phyloP scores from a whole-genome alignment of 2,113 vertebrate genomes.

The Tringa solitaria region DNA sequence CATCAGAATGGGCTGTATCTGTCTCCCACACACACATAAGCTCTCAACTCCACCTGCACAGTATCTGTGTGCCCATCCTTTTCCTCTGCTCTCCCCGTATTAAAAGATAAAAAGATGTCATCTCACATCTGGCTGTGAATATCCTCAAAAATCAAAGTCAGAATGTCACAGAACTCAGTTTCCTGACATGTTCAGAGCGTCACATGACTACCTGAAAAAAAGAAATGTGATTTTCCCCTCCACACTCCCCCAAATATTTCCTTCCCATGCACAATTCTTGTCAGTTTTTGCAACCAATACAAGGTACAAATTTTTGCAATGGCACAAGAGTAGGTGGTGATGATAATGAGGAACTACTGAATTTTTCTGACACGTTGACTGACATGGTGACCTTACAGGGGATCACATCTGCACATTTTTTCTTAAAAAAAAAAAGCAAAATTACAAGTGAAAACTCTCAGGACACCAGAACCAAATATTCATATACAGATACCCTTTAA shows the following conservation, averaged over 20 bases:
- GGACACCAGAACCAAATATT: neutral
- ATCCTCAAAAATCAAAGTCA: neutral
- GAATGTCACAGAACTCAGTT: neutral
- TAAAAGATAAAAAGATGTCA: neutral
- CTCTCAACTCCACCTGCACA: neutral
- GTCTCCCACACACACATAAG: neutral
- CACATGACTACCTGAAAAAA: neutral
- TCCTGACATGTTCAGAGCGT: neutral
- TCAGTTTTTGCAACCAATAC: neutral
- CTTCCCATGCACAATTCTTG: neutral
- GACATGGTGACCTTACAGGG: neutral
- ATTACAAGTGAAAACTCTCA: neutral
- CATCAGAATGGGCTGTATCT: neutral
- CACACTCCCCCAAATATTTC: neutral
- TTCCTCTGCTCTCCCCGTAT: neutral
- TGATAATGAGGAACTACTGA: neutral
- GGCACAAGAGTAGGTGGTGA: neutral
- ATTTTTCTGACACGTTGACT: neutral
- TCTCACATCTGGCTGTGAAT: neutral
- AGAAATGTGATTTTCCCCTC: neutral
- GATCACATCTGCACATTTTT: neutral
- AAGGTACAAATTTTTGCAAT: neutral
- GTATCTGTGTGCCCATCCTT: neutral
- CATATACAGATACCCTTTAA: neutral
- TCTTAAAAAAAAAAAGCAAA: neutral